Evolutionary conservation across 2,113 vertebrate genomes (phyloP), one percentile per base, ranked within the genome.

Genomic region (Gobius niger): DNA sequence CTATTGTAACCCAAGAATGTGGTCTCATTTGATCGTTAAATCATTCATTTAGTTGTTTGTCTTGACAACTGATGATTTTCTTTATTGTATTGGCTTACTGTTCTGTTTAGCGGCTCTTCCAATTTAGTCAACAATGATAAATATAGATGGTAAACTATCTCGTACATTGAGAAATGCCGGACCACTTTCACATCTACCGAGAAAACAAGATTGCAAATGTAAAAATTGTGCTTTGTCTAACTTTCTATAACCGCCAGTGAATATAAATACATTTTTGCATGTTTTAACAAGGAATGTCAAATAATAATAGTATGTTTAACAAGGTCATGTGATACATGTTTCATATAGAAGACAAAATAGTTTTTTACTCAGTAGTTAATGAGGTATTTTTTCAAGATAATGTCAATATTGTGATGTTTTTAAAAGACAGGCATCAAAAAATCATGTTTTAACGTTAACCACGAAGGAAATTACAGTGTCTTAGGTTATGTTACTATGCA

Each of bases 201-300:
- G 52, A 41, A 14, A 60, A 60, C 15, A 15, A 42, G 42, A 60
- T 6, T 42, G 8, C n/a, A 15, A 42, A 44, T n/a, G 7, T 1
- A 60, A 60, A 60, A 9, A 42, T 14, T 60, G 57, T 60, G 57
- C 57, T 60, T 60, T 60, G 57, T 60, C 13, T 60, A 60, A 60
- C 57, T 44, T 40, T 54, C 5, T 19, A 54, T 24, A 52, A 52
- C 16, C 18, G 18, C 18, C 19, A 6, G 7, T 54, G 24, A 54
- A 24, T 54, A 54, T 54, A 54, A 53, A 53, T 53, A 53, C 24
- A 34, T 34, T 34, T 34, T 34, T 34, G 24, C 24, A 34, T 34
- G 24, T 34, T 34, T 34, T 34, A 34, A 34, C 24, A 34, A 34
- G 24, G 24, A 34, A 34, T 34, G 24, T 34, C 3, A 34, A 34